Evolutionary conservation across 2,797 vertebrate genomes (phyloP).

Genomic region (Cossypha caffra): DNA sequence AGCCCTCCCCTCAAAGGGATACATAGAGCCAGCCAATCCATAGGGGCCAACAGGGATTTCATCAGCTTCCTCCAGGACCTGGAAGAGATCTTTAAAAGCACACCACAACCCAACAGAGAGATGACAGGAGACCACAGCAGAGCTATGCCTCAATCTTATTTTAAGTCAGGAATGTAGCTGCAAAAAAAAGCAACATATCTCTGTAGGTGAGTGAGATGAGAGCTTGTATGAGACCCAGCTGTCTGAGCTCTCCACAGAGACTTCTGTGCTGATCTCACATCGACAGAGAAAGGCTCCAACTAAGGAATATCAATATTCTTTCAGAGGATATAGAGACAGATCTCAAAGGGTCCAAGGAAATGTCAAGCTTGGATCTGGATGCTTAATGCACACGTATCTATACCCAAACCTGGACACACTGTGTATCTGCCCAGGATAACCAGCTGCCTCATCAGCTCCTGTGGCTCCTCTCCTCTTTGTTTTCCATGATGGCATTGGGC

Average conservation of each 20-base stretch:
- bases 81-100: background rate
- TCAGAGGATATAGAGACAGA: fast-evolving
- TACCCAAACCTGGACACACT: background rate
- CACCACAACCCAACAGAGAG: background rate
- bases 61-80: background rate
- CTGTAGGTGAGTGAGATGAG: background rate
- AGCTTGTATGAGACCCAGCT: background rate
- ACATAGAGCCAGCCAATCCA: background rate
- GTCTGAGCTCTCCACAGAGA: background rate
- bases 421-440: background rate
- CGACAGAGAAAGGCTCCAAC: background rate
- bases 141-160: background rate
- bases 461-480: background rate
- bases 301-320: background rate
- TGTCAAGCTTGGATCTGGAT: background rate
- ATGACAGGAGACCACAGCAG: background rate
- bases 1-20: background rate
- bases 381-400: background rate
- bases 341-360: background rate
- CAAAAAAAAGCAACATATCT: background rate
- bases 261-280: background rate
- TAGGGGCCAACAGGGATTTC: background rate
- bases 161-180: background rate
- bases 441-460: background rate
- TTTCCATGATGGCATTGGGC: background rate